Evolutionary conservation across 2,888 invertebrate genomes (phyloP), one percentile per base, ranked within the genome.

Genomic region (Tipula confusa): DNA sequence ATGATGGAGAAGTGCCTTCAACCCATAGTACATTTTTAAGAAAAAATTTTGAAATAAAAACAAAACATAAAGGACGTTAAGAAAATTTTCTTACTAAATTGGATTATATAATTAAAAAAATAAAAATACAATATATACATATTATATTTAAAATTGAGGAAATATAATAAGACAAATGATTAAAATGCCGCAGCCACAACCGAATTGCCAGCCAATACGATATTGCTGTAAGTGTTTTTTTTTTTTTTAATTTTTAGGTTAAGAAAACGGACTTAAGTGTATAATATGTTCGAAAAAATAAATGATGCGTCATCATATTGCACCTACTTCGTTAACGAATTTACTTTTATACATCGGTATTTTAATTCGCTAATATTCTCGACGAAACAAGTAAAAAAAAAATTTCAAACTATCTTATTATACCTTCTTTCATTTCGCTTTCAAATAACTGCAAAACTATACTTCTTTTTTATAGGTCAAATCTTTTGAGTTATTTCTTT

Each of bases 161-260:
- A 80, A 80, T 29, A 29, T 80, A 80, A 80, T 29, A n/a, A n/a
- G n/a, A 80, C 29, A 31, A 80, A 80, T 80, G 31, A 80, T 84
- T 83, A 85, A 85, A 84, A 87, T 87, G 86, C 86, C 86, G 84
- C 85, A 86, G 86, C 86, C 86, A 84, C 85, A 86, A 85, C 87
- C 88, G 80, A 90, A 90, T 86, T 89, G 89, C 85, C 89, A 89
- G 86, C 89, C 89, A 83, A 89, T 89, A 80, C 87, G 89, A 87
- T 89, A 89, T 87, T 89, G 89, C 86, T 89, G 89, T 89, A 89
- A 89, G 90, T 89, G 29, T 13, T 11, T 80, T 11, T 6, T 48
- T 11, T 48, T 48, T 6, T 48, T 6, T 48, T 6, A 6, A 3
- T 48, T 9, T 80, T 29, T 80, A 29, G 15, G 64, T 64, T 64